Conservation (phyloP, 2,888 invertebrate genomes). For the Sepiola atlantica region DNA sequence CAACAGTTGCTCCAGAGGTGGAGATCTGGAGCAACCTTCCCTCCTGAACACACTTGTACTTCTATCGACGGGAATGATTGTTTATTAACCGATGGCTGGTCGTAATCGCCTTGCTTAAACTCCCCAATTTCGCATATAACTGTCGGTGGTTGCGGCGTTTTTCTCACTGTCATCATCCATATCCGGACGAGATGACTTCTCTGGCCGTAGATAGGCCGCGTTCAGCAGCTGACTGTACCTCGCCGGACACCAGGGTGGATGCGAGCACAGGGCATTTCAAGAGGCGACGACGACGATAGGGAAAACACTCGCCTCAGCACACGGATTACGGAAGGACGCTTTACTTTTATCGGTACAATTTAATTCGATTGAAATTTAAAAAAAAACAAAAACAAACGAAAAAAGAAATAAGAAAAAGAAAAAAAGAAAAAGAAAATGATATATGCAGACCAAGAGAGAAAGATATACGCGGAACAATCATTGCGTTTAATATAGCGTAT, state of each 20-base stretch:
- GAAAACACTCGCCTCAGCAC: background rate
- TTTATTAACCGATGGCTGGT: background rate
- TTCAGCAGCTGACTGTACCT: slow-evolving; percentile 15
- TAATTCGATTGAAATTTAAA: background rate
- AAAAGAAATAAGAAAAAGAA: too few relatives aligned
- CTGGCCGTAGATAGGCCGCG: slow-evolving; percentile 5
- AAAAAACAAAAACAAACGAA: too few relatives aligned
- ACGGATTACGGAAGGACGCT: background rate
- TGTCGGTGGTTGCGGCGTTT: background rate
- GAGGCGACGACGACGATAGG: background rate
- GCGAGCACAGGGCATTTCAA: background rate
- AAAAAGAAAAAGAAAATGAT: too few relatives aligned
- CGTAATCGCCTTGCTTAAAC: background rate
- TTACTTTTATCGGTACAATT: background rate
- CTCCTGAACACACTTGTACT: background rate
- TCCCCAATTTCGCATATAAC: background rate
- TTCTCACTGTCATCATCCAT: background rate
- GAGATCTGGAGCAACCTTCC: background rate
- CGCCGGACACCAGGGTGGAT: slow-evolving; percentile 1
- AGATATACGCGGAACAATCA: background rate
- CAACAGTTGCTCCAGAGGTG: slow-evolving; percentile 24
- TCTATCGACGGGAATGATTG: background rate
- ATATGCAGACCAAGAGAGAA: background rate
- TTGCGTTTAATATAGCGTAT: background rate
- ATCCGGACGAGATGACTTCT: background rate